Base-by-base conservation (phyloP, 1,140 invertebrate species). In the Leptonema lineaticorne region DNA sequence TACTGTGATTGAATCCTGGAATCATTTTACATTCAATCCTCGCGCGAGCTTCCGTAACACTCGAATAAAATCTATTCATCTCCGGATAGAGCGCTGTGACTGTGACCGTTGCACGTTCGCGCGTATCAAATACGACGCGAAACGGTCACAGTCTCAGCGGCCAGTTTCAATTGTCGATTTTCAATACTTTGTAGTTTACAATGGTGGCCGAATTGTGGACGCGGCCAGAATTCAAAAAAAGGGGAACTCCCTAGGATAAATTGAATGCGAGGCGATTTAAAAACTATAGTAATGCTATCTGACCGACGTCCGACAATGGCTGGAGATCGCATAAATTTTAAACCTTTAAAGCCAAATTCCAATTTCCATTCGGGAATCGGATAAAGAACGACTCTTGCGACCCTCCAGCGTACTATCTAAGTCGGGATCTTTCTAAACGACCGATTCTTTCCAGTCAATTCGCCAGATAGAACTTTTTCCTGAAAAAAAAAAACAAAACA, bases 151-250 rank as follows among this genome's bases (percentile, higher is more conserved):
- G 8, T 53, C 50, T 24, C 3, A 53, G 18, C 50, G 50, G 18
- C 3, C n/a, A 7, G 53, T 53, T 9, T 53, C 27, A 29, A 29
- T 66, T 67, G 28, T 37, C 48, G 63, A 63, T 63, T 72, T 63
- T 69, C 70, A 72, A 72, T 72, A 69, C 70, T 65, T 72, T 72
- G 70, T 72, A 72, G 63, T 69, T 67, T 72, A 72, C 70, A 72
- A 72, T 69, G 64, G 50, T 41, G 2, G n/a, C 37, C 9, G 37
- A 16, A 41, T 16, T 16, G 9, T 9, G 9, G 37, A 11, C 2
- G 37, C n/a, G 37, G 37, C 16, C 11, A 53, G 50, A 11, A 58
- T 41, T 63, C 24, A 46, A 63, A 59, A 48, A 59, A 67, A n/a
- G n/a, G 64, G 56, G 50, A 11, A 53, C 24, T n/a, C n/a, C n/a